These are phyloP conservation scores for Caenorhabditis remanei DNA, from an alignment of 1,140 invertebrate species.

Conservation along the genomic window DNA sequence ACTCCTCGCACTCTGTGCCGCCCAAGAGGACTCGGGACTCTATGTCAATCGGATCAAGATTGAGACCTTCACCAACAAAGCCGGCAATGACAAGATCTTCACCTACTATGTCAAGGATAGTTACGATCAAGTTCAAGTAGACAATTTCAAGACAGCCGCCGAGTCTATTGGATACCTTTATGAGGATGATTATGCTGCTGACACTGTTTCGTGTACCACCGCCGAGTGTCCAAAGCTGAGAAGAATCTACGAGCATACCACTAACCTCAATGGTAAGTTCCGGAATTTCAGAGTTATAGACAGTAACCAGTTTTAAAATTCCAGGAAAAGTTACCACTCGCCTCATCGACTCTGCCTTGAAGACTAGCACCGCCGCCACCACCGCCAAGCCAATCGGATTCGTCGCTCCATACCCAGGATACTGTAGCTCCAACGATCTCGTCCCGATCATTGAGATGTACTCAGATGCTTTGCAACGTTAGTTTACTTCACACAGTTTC, in stretches of 20 bases:
- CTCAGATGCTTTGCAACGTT: constrained; percentile 1
- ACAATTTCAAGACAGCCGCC: constrained; percentile 20
- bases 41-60: constrained; percentile 48
- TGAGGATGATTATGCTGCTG: constrained; percentile 12
- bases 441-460: constrained; percentile 24
- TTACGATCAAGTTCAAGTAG: not conserved
- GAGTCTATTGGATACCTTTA: constrained; percentile 26
- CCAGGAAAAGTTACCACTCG: not conserved
- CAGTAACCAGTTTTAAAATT: not conserved
- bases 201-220: not conserved
- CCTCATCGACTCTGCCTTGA: not conserved
- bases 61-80: not conserved
- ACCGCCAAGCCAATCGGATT: constrained; percentile 21
- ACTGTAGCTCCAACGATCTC: not conserved
- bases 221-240: constrained; percentile 14
- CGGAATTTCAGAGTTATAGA: not conserved
- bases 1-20: not conserved
- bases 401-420: constrained; percentile 34
- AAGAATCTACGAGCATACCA: not conserved
- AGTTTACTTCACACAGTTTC: not conserved
- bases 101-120: constrained; percentile 20
- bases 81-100: constrained; percentile 20
- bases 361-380: not conserved
- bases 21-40: constrained; percentile 14
- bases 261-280: not conserved